These are phyloP conservation scores for Caradrina clavipalpis DNA, from an alignment of 2,888 invertebrate species.

Conservation along the genomic window DNA sequence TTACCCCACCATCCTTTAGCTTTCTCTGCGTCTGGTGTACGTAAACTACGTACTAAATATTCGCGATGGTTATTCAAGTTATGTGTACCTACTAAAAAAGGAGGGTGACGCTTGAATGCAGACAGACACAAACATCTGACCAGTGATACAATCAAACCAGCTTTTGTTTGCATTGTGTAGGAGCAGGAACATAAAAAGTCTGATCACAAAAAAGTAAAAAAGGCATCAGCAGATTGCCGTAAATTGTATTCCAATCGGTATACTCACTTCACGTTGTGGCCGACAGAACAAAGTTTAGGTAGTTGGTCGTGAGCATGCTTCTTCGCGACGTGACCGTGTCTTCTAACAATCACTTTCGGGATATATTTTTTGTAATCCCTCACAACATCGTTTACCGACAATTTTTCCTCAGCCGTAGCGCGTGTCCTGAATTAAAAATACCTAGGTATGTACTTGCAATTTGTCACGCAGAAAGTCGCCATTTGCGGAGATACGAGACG, in stretches of 20 bases:
- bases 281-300: constrained; percentile 85
- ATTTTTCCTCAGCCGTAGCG: constrained; percentile 94
- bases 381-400: constrained; percentile 92
- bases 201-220: constrained; percentile 20
- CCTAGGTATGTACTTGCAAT: constrained; percentile 27
- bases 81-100: constrained; percentile 19
- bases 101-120: constrained; percentile 31
- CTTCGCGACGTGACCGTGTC: constrained; percentile 94
- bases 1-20: neutral
- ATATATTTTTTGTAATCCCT: constrained; percentile 96
- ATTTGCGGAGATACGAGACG: constrained; percentile 48
- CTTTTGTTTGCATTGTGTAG: constrained; percentile 39
- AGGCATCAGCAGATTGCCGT: constrained; percentile 16
- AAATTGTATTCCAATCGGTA: constrained; percentile 17
- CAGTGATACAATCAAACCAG: constrained; percentile 37
- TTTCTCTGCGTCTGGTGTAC: neutral
- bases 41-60: neutral
- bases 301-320: constrained; percentile 93
- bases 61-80: constrained; percentile 2
- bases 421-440: constrained; percentile 88
- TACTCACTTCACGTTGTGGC: constrained; percentile 92
- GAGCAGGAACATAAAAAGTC: constrained; percentile 26
- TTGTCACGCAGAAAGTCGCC: constrained; percentile 37
- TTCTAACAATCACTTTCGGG: constrained; percentile 94
- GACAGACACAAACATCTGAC: constrained; percentile 46